phyloP scores from a whole-genome alignment of 2,113 vertebrate species.

The Pachycephala philippinensis region DNA sequence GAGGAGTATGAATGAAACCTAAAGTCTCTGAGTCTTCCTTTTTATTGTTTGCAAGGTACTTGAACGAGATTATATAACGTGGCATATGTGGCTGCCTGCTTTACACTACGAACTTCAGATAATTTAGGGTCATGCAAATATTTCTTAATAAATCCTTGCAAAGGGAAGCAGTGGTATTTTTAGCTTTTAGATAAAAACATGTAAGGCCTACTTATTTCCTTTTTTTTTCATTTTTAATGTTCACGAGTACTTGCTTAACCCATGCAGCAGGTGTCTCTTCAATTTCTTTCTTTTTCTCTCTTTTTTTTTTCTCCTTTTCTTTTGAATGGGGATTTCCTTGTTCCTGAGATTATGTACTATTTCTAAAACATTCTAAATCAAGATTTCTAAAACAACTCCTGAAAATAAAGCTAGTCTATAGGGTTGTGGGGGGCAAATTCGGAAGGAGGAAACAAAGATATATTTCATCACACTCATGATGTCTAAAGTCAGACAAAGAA shows the following conservation, averaged over 20 bases:
- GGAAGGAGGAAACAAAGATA: neutral
- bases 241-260: neutral
- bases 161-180: neutral
- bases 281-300: neutral
- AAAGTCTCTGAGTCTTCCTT: neutral
- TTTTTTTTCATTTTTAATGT: neutral
- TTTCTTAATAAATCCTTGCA: neutral
- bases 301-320: neutral
- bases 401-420: neutral
- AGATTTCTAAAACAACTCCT: neutral
- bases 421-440: neutral
- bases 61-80: neutral
- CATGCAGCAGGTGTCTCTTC: rapidly evolving
- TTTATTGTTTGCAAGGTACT: neutral
- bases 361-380: neutral
- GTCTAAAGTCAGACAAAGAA: neutral
- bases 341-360: neutral
- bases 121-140: neutral
- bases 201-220: neutral
- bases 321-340: neutral
- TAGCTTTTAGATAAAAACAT: neutral
- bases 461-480: neutral
- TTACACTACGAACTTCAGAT: neutral
- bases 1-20: neutral
- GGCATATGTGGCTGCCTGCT: neutral